Evolutionary conservation across 64 coral and sea anemone species (phyloP).

Genomic region (Montipora cactus): DNA sequence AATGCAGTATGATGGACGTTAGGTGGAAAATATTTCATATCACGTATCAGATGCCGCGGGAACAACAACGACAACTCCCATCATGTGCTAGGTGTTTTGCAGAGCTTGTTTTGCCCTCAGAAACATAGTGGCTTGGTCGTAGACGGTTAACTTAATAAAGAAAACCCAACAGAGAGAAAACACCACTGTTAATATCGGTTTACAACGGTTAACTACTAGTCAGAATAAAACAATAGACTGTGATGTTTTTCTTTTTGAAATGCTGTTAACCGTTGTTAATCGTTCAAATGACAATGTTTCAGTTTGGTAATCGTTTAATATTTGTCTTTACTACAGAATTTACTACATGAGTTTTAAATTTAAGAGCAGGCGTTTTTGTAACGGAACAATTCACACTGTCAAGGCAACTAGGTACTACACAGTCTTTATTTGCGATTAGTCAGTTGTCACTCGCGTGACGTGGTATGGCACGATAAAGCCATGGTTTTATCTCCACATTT

Average conservation of each 20-base stretch:
- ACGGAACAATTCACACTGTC: neutral
- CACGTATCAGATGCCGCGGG: constrained; percentile 28
- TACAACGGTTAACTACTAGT: neutral
- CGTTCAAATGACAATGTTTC: neutral
- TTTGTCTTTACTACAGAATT: neutral
- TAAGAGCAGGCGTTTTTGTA: too few species aligned
- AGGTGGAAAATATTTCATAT: constrained; percentile 49
- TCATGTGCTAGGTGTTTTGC: constrained; percentile 45
- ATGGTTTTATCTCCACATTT: neutral
- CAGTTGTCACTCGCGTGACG: neutral
- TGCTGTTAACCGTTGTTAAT: neutral
- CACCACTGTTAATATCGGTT: neutral
- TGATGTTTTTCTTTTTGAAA: neutral
- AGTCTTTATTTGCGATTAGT: neutral
- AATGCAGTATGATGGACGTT: constrained; percentile 49
- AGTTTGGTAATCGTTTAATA: neutral
- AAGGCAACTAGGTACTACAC: neutral
- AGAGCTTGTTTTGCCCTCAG: constrained; percentile 19
- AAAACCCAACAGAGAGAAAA: neutral
- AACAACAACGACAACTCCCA: constrained; percentile 25
- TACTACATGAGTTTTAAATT: neutral
- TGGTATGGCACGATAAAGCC: neutral
- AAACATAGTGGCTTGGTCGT: neutral
- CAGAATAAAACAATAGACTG: neutral
- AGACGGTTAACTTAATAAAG: constrained; percentile 1